Evolutionary conservation across 1,140 invertebrate genomes (phyloP).

Genomic region (Archivesica marissinica): DNA sequence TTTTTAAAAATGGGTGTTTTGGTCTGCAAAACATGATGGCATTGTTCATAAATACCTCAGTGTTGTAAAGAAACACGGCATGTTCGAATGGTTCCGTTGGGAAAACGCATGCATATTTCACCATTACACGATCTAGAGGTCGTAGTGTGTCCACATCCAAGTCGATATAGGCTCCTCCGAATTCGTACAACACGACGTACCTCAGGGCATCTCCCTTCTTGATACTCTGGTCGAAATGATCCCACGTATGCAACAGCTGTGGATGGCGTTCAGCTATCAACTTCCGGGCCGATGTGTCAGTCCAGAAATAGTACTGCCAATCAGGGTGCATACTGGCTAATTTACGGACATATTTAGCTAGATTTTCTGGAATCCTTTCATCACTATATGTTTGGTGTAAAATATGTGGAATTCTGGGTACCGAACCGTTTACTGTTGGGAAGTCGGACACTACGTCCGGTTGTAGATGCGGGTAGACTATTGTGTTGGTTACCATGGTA

Average conservation of each 20-base stretch:
- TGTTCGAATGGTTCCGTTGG: conserved; percentile 39
- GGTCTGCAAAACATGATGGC: conserved; percentile 30
- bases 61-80: neutral
- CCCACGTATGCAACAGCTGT: neutral
- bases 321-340: conserved; percentile 63
- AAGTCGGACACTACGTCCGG: conserved; percentile 51
- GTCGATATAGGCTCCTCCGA: conserved; percentile 34
- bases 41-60: neutral
- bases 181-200: conserved; percentile 34
- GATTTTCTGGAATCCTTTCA: conserved; percentile 42
- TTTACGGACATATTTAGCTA: conserved; percentile 61
- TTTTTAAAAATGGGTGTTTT: conserved; percentile 41
- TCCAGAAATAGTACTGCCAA: conserved; percentile 45
- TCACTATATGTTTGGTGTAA: conserved; percentile 79
- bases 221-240: neutral
- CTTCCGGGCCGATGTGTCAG: neutral
- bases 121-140: conserved; percentile 2
- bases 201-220: conserved; percentile 17
- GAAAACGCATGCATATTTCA: conserved; percentile 17
- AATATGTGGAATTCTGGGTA: conserved; percentile 70
- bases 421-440: conserved; percentile 28
- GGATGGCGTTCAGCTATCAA: neutral
- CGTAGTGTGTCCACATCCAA: neutral
- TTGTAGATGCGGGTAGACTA: conserved; percentile 39
- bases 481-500: no score